These are phyloP conservation scores for Eurystomus gularis DNA, from an alignment of 2,113 vertebrate genomes.

Conservation along the genomic window DNA sequence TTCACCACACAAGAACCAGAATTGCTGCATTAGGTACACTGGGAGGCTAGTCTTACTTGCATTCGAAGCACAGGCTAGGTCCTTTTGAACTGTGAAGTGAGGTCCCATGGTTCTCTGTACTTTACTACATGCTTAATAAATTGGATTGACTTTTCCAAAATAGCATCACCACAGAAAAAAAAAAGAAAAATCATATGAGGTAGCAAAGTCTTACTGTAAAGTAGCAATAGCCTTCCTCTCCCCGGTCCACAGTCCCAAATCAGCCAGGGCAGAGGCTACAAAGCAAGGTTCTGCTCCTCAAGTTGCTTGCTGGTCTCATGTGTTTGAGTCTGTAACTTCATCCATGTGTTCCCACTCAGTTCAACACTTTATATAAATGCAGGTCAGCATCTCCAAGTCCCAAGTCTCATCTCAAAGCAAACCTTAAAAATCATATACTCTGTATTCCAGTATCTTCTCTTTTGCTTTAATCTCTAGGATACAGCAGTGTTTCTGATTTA, in stretches of 20 bases:
- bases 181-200: not conserved
- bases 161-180: not conserved
- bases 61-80: not conserved
- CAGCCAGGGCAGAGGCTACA: not conserved
- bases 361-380: slow-evolving; percentile 29
- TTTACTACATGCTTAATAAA: not conserved
- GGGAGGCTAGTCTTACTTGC: not conserved
- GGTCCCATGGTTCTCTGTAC: not conserved
- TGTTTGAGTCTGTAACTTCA: slow-evolving; percentile 6
- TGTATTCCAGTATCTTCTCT: slow-evolving; percentile 45
- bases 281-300: slow-evolving; percentile 27
- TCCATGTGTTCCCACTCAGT: not conserved
- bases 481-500: slow-evolving; percentile 65
- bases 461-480: slow-evolving; percentile 64
- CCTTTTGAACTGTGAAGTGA: not conserved
- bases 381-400: slow-evolving; percentile 16
- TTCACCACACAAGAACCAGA: not conserved
- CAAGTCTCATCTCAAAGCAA: slow-evolving; percentile 43
- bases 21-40: not conserved
- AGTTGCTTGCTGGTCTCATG: not conserved
- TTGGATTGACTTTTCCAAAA: slow-evolving; percentile 16
- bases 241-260: not conserved
- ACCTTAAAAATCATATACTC: slow-evolving; percentile 36
- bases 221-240: not conserved
- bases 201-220: slow-evolving; percentile 11